Conservation (phyloP, 2,113 vertebrate genomes). For the Sinocyclocheilus anophthalmus region DNA sequence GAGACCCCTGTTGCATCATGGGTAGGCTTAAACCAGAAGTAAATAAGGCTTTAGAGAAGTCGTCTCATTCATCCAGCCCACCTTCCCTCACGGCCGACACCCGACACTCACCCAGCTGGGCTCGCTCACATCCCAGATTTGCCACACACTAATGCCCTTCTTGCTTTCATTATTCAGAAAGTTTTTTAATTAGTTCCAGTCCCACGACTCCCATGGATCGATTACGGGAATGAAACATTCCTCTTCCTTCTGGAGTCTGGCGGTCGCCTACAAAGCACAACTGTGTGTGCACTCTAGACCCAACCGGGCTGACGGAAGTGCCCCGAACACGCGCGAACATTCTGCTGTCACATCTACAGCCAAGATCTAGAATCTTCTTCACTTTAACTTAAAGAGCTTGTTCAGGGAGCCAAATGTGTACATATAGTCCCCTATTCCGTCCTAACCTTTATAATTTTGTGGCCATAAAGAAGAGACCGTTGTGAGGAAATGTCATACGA, state of each 20-base stretch:
- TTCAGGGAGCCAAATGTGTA: background rate
- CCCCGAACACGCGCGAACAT: conserved; percentile 30
- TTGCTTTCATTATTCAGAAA: conserved; percentile 55
- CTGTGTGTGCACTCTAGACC: conserved; percentile 22
- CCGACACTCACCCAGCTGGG: conserved; percentile 72
- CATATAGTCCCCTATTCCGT: too few species aligned
- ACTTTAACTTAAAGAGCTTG: background rate
- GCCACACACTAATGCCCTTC: conserved; percentile 60
- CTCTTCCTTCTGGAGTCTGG: conserved; percentile 47
- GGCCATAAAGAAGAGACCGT: too few species aligned
- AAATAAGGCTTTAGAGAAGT: background rate
- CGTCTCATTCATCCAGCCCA: conserved; percentile 12
- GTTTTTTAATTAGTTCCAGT: conserved; percentile 76
- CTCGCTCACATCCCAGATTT: conserved; percentile 62
- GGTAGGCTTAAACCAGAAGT: background rate
- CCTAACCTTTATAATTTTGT: background rate
- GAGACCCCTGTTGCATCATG: background rate
- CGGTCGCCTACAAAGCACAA: too few species aligned
- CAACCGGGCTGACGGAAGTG: conserved; percentile 1
- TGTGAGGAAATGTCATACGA: too few species aligned
- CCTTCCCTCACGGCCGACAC: conserved; percentile 54
- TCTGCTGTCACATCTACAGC: conserved; percentile 3
- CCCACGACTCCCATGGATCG: conserved; percentile 62
- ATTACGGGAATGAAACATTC: conserved; percentile 64
- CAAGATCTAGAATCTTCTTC: background rate